These are phyloP conservation scores for Physella acuta DNA, from an alignment of 1,140 invertebrate genomes.

Conservation along the genomic window DNA sequence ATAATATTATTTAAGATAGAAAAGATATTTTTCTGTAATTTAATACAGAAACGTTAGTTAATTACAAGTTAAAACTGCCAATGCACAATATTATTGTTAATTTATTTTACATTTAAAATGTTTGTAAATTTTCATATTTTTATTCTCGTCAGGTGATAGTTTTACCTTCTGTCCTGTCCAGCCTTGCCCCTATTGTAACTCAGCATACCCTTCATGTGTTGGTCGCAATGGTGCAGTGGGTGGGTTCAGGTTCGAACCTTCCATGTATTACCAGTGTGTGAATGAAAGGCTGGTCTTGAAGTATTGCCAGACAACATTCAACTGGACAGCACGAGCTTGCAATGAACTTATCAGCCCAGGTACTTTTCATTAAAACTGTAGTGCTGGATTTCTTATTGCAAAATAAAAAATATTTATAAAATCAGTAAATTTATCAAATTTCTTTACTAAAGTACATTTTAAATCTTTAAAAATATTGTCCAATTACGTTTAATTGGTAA, in stretches of 20 bases:
- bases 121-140: too few species aligned
- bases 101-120: too few species aligned
- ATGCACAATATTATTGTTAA: too few species aligned
- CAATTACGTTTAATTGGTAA: too few species aligned
- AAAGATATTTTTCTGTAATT: too few species aligned
- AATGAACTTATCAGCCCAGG: slow-evolving; percentile 9
- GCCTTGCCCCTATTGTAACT: slow-evolving; percentile 28
- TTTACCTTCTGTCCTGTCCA: slow-evolving; percentile 26
- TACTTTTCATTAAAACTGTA: not conserved
- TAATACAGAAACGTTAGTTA: too few species aligned
- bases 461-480: too few species aligned
- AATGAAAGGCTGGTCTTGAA: slow-evolving; percentile 27
- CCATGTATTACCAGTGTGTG: slow-evolving; percentile 24
- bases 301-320: slow-evolving; percentile 19
- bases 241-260: slow-evolving; percentile 22
- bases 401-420: not conserved
- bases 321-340: slow-evolving; percentile 7
- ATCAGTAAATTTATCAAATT: not conserved
- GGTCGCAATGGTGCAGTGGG: slow-evolving; percentile 24
- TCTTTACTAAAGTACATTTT: not conserved
- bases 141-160: slow-evolving; percentile 25
- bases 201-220: slow-evolving; percentile 27
- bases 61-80: too few species aligned
- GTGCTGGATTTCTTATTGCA: not conserved
- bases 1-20: too few species aligned